phyloP scores from a whole-genome alignment of 1,140 invertebrate species.

The Heliconius melpomene region DNA sequence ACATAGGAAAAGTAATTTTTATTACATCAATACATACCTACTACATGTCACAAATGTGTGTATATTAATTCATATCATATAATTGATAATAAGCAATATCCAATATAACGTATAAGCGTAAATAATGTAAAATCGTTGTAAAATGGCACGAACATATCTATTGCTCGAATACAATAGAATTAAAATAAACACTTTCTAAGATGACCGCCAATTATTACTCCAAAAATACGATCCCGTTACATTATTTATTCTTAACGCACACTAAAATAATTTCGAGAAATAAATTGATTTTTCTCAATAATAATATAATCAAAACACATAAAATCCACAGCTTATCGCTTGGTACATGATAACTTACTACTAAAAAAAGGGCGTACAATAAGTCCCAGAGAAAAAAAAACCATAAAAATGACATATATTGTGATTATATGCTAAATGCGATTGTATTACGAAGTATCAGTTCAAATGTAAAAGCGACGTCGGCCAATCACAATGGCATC shows the following conservation, averaged over 20 bases:
- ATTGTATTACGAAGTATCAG: slow-evolving; percentile 7
- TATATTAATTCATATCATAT: neutral
- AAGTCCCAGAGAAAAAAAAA: neutral
- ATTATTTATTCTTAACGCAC: neutral
- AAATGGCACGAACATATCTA: neutral
- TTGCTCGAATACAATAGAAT: neutral
- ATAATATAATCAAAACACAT: neutral
- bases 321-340: slow-evolving; percentile 9
- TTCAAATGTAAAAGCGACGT: slow-evolving; percentile 26
- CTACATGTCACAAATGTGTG: neutral
- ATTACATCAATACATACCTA: neutral
- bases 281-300: neutral
- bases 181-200: neutral
- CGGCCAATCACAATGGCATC: neutral
- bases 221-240: neutral
- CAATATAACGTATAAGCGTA: neutral
- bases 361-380: slow-evolving; percentile 1
- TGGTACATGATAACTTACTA: neutral
- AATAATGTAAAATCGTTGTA: neutral
- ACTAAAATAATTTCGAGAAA: neutral
- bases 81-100: neutral
- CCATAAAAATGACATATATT: neutral
- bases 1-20: neutral
- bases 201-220: neutral
- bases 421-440: slow-evolving; percentile 14